Percentiles rank a stretch among this genome's conserved stretches.
phyloP scores from a whole-genome alignment of 1,140 invertebrate species.

The Drosophila orena region DNA sequence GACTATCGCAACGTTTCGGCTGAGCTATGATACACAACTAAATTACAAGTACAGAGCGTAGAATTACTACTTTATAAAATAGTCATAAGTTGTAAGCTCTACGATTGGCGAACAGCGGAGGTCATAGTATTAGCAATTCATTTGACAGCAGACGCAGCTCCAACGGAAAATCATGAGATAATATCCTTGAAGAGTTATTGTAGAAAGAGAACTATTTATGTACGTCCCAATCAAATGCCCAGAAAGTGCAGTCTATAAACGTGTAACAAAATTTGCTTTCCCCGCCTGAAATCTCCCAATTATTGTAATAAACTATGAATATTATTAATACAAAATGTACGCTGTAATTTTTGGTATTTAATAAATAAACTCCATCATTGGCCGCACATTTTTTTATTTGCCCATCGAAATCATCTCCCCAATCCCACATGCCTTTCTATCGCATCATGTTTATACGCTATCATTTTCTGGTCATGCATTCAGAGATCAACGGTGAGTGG shows the following conservation, averaged over 20 bases:
- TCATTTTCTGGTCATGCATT: slow-evolving; percentile 73
- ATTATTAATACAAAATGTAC: slow-evolving; percentile 60
- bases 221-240: slow-evolving; percentile 46
- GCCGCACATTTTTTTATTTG: slow-evolving; percentile 34
- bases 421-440: slow-evolving; percentile 18
- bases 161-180: slow-evolving; percentile 7
- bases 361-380: slow-evolving; percentile 52
- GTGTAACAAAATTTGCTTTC: slow-evolving; percentile 62
- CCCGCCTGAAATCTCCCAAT: slow-evolving; percentile 35
- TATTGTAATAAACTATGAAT: slow-evolving; percentile 65
- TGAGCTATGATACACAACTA: slow-evolving; percentile 37
- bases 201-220: slow-evolving; percentile 18
- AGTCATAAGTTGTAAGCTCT: slow-evolving; percentile 80
- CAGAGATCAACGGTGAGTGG: slow-evolving; percentile 1
- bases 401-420: slow-evolving; percentile 46
- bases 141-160: slow-evolving; percentile 29
- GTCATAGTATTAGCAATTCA: slow-evolving; percentile 72
- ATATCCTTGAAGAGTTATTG: slow-evolving; percentile 25
- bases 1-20: slow-evolving; percentile 29
- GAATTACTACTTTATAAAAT: slow-evolving; percentile 59
- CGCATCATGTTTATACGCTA: slow-evolving; percentile 75
- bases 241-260: slow-evolving; percentile 80
- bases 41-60: slow-evolving; percentile 37
- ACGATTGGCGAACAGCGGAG: slow-evolving; percentile 55
- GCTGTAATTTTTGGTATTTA: slow-evolving; percentile 61